These are phyloP conservation scores for Pammene aurita DNA, from an alignment of 2,888 invertebrate species.

Conservation along the genomic window DNA sequence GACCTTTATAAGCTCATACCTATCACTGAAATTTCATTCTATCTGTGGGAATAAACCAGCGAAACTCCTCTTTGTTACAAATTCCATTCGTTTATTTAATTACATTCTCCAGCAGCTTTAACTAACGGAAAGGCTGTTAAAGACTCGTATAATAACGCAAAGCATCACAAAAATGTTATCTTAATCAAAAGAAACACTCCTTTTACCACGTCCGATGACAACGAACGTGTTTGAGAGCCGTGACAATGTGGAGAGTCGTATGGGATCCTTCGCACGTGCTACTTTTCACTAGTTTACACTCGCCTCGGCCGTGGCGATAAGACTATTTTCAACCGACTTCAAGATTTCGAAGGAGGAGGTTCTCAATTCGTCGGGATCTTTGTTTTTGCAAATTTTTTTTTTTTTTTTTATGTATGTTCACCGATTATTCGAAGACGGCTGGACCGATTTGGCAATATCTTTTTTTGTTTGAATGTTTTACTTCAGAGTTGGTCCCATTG, in stretches of 20 bases:
- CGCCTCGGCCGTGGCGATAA: constrained; percentile 3
- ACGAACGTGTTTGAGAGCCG: constrained; percentile 37
- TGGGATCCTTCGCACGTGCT: constrained; percentile 41
- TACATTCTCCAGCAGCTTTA: background rate
- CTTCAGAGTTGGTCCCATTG: too few species aligned
- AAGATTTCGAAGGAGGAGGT: too few species aligned
- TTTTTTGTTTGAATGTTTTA: too few species aligned
- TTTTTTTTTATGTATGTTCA: too few species aligned
- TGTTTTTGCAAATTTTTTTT: too few species aligned
- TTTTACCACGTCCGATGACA: constrained; percentile 35
- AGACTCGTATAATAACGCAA: background rate
- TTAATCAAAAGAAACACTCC: constrained; percentile 27
- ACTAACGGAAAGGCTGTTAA: background rate
- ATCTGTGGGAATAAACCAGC: constrained; percentile 2
- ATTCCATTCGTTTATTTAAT: constrained; percentile 6
- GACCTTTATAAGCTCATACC: background rate
- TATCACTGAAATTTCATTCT: background rate
- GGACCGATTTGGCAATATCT: too few species aligned
- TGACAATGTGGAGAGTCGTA: constrained; percentile 41
- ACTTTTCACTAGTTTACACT: constrained; percentile 25
- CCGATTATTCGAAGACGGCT: too few species aligned
- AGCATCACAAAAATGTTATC: constrained; percentile 15
- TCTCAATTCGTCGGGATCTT: too few species aligned
- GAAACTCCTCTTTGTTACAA: constrained; percentile 7
- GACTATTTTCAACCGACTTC: background rate